Conservation (phyloP, 2,113 vertebrate species). For the Gallinago undulata region DNA sequence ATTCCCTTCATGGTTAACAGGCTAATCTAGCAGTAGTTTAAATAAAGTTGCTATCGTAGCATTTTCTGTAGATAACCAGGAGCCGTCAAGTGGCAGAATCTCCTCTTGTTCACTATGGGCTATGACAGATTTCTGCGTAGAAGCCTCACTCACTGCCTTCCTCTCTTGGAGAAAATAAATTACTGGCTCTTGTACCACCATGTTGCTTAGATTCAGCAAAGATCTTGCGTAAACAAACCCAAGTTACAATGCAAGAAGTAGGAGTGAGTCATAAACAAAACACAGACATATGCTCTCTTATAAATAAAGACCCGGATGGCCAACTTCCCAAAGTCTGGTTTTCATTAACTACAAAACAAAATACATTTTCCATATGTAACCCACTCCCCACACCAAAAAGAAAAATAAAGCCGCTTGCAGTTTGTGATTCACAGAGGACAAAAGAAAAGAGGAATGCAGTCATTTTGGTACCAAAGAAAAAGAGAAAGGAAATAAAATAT, state of each 20-base stretch:
- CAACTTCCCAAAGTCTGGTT: constrained; percentile 73
- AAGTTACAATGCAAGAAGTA: constrained; percentile 72
- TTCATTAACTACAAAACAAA: constrained; percentile 78
- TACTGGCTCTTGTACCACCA: constrained; percentile 64
- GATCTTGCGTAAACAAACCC: constrained; percentile 75
- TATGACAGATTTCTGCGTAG: neutral
- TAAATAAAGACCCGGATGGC: constrained; percentile 77
- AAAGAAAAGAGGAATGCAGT: constrained; percentile 59
- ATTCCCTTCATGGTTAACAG: constrained; percentile 11
- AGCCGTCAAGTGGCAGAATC: constrained; percentile 30
- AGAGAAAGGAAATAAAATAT: constrained; percentile 53
- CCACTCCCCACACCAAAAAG: constrained; percentile 35
- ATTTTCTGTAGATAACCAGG: constrained; percentile 47
- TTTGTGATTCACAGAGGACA: constrained; percentile 63
- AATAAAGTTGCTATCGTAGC: constrained; percentile 17
- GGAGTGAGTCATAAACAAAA: constrained; percentile 80
- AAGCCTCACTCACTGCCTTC: constrained; percentile 60
- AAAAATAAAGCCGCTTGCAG: constrained; percentile 59
- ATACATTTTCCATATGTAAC: constrained; percentile 78
- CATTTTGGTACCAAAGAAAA: constrained; percentile 44
- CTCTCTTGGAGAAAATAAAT: constrained; percentile 55
- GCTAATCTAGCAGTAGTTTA: constrained; percentile 15
- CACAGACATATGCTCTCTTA: constrained; percentile 76
- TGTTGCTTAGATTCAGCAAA: constrained; percentile 69
- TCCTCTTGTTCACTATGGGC: neutral